Conservation (phyloP, 1,140 invertebrate genomes). For the Drosophila tristis region DNA sequence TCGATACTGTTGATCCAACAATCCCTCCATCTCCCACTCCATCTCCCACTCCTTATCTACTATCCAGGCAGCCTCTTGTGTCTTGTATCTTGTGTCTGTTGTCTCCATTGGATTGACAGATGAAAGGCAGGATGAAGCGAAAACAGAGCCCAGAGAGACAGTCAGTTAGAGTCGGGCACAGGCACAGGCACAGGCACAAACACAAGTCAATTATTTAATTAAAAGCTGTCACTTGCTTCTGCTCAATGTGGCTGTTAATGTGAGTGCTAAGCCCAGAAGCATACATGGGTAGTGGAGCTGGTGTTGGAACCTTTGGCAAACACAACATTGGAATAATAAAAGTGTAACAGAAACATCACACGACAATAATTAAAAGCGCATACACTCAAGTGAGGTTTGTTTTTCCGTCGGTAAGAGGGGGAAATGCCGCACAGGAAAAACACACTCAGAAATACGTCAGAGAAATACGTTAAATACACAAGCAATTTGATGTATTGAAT, state of each 20-base stretch:
- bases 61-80: neutral
- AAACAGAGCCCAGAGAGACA: slow-evolving; percentile 16
- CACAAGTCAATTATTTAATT: slow-evolving; percentile 77
- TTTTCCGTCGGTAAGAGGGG: slow-evolving; percentile 9
- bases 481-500: too few species aligned
- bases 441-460: neutral
- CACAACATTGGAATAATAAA: slow-evolving; percentile 46
- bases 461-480: neutral
- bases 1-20: slow-evolving; percentile 9
- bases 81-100: slow-evolving; percentile 15
- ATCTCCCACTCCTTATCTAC: neutral
- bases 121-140: slow-evolving; percentile 40
- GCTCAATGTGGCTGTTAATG: slow-evolving; percentile 51
- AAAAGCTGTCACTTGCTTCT: slow-evolving; percentile 69
- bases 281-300: neutral
- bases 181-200: neutral
- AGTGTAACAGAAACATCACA: slow-evolving; percentile 42
- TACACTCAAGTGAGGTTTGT: slow-evolving; percentile 35
- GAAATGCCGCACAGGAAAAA: slow-evolving; percentile 18
- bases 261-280: slow-evolving; percentile 37
- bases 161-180: slow-evolving; percentile 14
- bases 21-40: neutral
- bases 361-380: slow-evolving; percentile 74
- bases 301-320: neutral
- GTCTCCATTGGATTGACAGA: slow-evolving; percentile 51